Evolutionary conservation across 1,140 invertebrate species (phyloP).

Genomic region (Drosophila sechellia): DNA sequence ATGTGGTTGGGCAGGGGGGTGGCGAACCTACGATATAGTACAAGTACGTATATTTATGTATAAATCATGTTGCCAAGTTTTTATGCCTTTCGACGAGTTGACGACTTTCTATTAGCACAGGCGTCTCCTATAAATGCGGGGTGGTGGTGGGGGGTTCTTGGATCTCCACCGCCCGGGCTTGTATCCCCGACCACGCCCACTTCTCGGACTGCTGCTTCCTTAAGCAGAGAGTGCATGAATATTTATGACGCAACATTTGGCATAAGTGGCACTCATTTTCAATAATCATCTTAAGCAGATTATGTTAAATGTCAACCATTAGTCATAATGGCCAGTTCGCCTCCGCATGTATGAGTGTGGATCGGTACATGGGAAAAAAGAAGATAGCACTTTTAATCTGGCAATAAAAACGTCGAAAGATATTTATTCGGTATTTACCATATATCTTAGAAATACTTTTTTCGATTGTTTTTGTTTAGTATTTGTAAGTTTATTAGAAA

Average conservation of each 20-base stretch:
- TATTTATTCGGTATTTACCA: no score
- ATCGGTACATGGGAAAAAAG: slow-evolving; percentile 5
- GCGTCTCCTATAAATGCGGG: slow-evolving; percentile 57
- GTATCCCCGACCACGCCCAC: slow-evolving; percentile 8
- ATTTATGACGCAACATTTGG: slow-evolving; percentile 83
- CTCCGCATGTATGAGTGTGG: slow-evolving; percentile 24
- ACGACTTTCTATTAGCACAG: slow-evolving; percentile 75
- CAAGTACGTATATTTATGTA: slow-evolving; percentile 39
- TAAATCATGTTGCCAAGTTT: slow-evolving; percentile 83
- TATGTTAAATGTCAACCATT: slow-evolving; percentile 83
- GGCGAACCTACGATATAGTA: slow-evolving; percentile 32
- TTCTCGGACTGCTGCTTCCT: slow-evolving; percentile 1
- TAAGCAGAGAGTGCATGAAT: slow-evolving; percentile 72
- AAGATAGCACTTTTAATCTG: no score
- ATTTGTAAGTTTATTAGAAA: no score
- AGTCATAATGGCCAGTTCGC: slow-evolving; percentile 79
- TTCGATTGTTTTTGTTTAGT: no score
- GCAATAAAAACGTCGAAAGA: no score
- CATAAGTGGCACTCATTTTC: slow-evolving; percentile 83
- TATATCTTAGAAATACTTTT: no score
- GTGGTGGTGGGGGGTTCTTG: slow-evolving; percentile 11
- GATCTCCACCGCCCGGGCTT: slow-evolving; percentile 12
- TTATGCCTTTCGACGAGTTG: slow-evolving; percentile 67
- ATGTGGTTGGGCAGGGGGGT: slow-evolving; percentile 36
- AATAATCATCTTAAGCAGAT: slow-evolving; percentile 83